Conservation (phyloP, 1,140 invertebrate species). For the Muscidifurax raptorellus region DNA sequence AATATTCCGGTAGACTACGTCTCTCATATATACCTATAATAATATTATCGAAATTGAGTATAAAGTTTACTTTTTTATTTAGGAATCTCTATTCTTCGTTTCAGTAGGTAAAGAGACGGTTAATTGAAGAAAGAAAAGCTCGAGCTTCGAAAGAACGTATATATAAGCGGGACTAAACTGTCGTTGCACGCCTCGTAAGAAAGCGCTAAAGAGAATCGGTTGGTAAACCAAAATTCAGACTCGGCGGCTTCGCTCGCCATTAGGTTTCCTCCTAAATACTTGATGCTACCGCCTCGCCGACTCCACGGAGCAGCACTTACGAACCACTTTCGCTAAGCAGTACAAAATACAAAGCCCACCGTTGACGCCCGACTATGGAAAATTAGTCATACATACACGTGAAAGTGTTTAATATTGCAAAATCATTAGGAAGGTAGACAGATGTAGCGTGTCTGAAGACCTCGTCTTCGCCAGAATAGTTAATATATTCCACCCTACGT, state of each 20-base stretch:
- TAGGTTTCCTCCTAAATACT: slow-evolving; percentile 41
- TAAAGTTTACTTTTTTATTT: too few relatives aligned
- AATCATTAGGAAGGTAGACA: neutral
- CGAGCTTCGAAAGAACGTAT: too few relatives aligned
- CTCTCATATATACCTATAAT: too few relatives aligned
- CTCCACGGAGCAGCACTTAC: slow-evolving; percentile 36
- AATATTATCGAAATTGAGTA: too few relatives aligned
- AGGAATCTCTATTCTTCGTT: too few relatives aligned
- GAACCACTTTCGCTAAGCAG: slow-evolving; percentile 30
- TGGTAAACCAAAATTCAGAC: slow-evolving; percentile 19
- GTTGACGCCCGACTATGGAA: neutral
- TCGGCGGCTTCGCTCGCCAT: slow-evolving; percentile 14
- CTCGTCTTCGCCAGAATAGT: neutral
- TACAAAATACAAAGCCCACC: neutral
- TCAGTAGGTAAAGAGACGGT: too few relatives aligned
- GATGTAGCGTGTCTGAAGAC: neutral
- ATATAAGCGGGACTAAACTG: too few relatives aligned
- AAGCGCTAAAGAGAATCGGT: slow-evolving; percentile 5
- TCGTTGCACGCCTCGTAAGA: neutral
- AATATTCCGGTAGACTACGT: neutral
- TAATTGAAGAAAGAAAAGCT: too few relatives aligned
- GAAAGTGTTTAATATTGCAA: slow-evolving; percentile 22
- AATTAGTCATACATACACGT: neutral
- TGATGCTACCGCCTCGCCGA: slow-evolving; percentile 29
- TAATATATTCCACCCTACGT: neutral